phyloP scores from a whole-genome alignment of 2,797 vertebrate species.

The Microtus obscurus region DNA sequence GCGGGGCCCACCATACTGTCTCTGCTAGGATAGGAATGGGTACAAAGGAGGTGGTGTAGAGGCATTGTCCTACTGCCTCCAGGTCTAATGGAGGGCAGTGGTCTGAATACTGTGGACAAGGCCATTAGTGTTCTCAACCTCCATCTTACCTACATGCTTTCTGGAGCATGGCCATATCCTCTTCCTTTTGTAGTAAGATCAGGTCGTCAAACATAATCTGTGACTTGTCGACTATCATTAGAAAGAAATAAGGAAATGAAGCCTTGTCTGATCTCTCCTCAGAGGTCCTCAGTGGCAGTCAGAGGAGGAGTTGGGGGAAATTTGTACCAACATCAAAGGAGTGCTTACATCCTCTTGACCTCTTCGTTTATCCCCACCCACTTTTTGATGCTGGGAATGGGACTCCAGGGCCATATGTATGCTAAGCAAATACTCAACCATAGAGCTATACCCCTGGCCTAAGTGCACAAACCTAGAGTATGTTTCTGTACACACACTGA shows the following conservation, averaged over 20 bases:
- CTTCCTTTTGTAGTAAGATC: background rate
- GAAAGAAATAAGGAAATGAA: background rate
- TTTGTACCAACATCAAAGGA: background rate
- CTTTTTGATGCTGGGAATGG: background rate
- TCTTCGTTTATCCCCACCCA: background rate
- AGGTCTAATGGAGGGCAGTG: background rate
- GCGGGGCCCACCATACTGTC: background rate
- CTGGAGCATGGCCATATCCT: background rate
- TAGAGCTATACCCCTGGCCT: background rate
- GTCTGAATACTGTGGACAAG: background rate
- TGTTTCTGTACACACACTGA: background rate
- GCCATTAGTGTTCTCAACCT: background rate
- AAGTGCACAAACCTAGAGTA: background rate
- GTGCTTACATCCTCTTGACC: background rate
- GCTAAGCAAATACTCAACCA: background rate
- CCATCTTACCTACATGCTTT: background rate
- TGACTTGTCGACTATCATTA: background rate
- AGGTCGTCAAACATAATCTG: background rate
- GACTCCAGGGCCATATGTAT: background rate
- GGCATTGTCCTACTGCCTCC: background rate
- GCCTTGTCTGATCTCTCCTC: background rate
- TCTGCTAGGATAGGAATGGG: background rate
- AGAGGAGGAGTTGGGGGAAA: background rate
- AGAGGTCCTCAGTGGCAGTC: background rate
- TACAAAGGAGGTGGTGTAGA: background rate